Percentiles rank a stretch among this genome's conserved stretches.
Evolutionary conservation across 2,888 invertebrate species (phyloP).

Genomic region (Drosophila ezoana): DNA sequence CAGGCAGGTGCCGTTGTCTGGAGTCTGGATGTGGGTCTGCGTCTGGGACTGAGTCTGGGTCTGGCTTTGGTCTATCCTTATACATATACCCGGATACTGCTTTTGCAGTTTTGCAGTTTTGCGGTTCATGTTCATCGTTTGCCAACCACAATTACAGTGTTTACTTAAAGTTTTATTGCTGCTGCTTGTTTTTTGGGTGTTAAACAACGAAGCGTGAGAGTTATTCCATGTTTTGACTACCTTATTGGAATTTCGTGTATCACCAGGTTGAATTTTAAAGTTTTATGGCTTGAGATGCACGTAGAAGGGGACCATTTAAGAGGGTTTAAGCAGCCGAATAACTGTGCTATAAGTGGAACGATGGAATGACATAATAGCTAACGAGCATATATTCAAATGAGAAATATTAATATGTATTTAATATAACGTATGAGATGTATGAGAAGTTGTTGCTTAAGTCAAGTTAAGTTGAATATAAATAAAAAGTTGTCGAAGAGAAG

Average conservation of each 20-base stretch:
- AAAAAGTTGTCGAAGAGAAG: too few relatives aligned
- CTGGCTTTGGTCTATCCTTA: constrained; percentile 13
- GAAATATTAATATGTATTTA: too few relatives aligned
- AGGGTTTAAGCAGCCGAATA: neutral
- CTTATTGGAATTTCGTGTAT: constrained; percentile 15
- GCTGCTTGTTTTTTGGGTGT: constrained; percentile 13
- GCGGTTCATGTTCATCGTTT: constrained; percentile 53
- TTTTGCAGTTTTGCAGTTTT: constrained; percentile 26
- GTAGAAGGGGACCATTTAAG: neutral
- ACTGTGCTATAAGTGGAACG: neutral
- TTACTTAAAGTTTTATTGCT: constrained; percentile 55
- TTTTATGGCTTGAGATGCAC: neutral
- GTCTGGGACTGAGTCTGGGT: constrained; percentile 2
- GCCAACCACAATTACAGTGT: constrained; percentile 58
- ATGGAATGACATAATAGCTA: neutral
- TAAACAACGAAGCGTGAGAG: constrained; percentile 16
- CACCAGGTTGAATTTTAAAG: constrained; percentile 4
- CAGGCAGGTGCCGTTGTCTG: constrained; percentile 43
- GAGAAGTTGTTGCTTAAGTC: too few relatives aligned
- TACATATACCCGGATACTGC: constrained; percentile 22
- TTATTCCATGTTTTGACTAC: constrained; percentile 19
- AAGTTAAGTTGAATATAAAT: too few relatives aligned
- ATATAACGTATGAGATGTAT: too few relatives aligned
- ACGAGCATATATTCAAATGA: neutral
- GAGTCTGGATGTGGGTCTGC: neutral